Evolutionary conservation across 2,113 vertebrate genomes (phyloP).

Genomic region (Brachionichthys hirsutus): DNA sequence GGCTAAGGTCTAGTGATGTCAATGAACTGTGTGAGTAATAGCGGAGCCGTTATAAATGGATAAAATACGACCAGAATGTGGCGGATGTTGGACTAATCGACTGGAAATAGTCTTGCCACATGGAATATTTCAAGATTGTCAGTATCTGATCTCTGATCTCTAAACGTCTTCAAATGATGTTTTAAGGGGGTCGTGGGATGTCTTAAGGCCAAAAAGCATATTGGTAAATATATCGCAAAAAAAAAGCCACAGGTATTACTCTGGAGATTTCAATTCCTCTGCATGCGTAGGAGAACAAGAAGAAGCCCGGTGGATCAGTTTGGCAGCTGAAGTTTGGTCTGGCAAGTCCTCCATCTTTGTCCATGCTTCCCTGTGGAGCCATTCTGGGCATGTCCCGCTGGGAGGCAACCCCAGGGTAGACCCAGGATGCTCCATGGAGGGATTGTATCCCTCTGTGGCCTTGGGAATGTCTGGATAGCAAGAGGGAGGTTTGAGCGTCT

Average conservation of each 20-base stretch:
- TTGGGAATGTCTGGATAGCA: no score
- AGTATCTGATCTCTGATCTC: slow-evolving; percentile 35
- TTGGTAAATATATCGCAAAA: slow-evolving; percentile 63
- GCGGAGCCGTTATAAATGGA: slow-evolving; percentile 13
- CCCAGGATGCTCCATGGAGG: no score
- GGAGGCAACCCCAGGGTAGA: no score
- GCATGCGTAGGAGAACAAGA: slow-evolving; percentile 66
- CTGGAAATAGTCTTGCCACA: background rate
- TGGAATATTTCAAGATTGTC: background rate
- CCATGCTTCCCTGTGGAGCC: no score
- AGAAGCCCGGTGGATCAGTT: background rate
- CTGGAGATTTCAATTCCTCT: slow-evolving; percentile 62
- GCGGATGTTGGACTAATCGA: slow-evolving; percentile 5
- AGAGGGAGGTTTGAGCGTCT: no score
- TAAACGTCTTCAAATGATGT: slow-evolving; percentile 37
- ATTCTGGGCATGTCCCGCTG: no score
- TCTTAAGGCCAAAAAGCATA: slow-evolving; percentile 36
- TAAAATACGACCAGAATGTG: background rate
- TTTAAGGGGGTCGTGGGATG: slow-evolving; percentile 37
- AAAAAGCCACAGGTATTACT: slow-evolving; percentile 58
- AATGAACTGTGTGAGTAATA: slow-evolving; percentile 25
- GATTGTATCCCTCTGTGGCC: no score
- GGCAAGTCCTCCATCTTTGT: no score
- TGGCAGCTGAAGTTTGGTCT: no score
- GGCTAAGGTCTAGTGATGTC: slow-evolving; percentile 20